Base-by-base conservation (phyloP, 2,888 invertebrate genomes). In the Myopa tessellatipennis region DNA sequence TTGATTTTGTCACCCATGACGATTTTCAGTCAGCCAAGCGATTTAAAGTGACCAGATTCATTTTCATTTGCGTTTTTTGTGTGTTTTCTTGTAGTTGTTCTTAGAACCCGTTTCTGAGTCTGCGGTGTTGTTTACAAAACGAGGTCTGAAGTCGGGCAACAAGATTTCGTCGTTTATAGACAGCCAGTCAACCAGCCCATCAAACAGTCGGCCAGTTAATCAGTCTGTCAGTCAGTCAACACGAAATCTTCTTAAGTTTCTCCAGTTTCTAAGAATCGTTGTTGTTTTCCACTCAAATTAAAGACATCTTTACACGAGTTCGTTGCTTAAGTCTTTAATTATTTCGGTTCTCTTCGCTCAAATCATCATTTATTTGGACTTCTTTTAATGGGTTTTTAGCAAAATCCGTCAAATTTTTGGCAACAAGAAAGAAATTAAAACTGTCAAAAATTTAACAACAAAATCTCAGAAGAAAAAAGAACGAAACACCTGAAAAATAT, bases 311-410 rank as follows among this genome's bases (percentile, higher is more conserved):
- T 6, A 8, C 3, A 12, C 36, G 36, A 26, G 65, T 65, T 65
- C 38, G 34, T 65, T 65, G 6, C 65, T 65, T 38, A 65, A 65
- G 65, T 65, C 65, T 65, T 65, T 65, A 10, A 14, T 65, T 61
- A 10, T 55, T 55, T 55, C 8, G 55, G 10, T 4, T 14, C 55
- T 55, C 16, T 45, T 55, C 55, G n/a, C 5, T 55, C 14, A 55
- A 55, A 55, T 55, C 55, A 6, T 8, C 45, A 10, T 45, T 55
- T 55, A 55, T 55, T 55, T n/a, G 10, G n/a, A 55, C 55, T 55
- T 55, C 55, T n/a, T 55, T 55, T 55, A 55, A 55, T 55, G 55
- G 55, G 45, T 6, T 6, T 55, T n/a, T n/a, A 55, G n/a, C 14
- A 55, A 65, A 38, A 65, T 65, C 38, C 8, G 38, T 36, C 4